A percentile compares a stretch with the other conserved stretches of the same genome.
These are phyloP conservation scores for Dascyllus trimaculatus DNA, from an alignment of 2,113 vertebrate species.

Conservation along the genomic window DNA sequence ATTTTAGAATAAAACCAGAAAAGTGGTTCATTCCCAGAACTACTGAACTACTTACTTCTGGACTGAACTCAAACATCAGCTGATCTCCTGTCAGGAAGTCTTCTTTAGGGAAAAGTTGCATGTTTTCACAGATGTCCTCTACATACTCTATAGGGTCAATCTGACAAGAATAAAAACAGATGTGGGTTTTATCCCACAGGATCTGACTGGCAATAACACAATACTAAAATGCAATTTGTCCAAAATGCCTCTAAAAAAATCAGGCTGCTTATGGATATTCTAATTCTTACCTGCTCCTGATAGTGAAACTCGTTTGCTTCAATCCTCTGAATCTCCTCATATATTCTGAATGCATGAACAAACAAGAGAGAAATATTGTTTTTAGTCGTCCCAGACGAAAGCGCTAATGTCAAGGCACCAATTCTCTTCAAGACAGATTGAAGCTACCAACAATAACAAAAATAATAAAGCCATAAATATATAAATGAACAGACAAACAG, in stretches of 20 bases:
- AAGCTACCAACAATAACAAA: constrained; percentile 11
- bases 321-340: constrained; percentile 97
- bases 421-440: background rate
- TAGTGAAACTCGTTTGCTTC: constrained; percentile 97
- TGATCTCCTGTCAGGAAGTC: constrained; percentile 97
- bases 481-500: constrained; percentile 3
- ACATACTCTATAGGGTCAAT: constrained; percentile 96
- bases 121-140: constrained; percentile 96
- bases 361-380: constrained; percentile 34
- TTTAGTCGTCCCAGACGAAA: constrained; percentile 4
- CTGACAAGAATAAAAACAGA: constrained; percentile 72
- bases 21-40: constrained; percentile 44
- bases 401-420: constrained; percentile 18
- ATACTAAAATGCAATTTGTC: background rate
- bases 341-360: constrained; percentile 86
- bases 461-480: constrained; percentile 6
- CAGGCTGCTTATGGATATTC: background rate
- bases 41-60: constrained; percentile 69
- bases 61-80: constrained; percentile 91
- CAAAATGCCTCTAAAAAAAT: background rate
- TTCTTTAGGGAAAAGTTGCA: constrained; percentile 94
- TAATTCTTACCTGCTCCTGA: constrained; percentile 91
- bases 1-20: constrained; percentile 40
- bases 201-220: background rate
- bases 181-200: background rate